Percentiles rank a stretch among this genome's conserved stretches.
phyloP scores from a whole-genome alignment of 1,140 invertebrate genomes.

The Hermatobates lingyangjiaoensis region DNA sequence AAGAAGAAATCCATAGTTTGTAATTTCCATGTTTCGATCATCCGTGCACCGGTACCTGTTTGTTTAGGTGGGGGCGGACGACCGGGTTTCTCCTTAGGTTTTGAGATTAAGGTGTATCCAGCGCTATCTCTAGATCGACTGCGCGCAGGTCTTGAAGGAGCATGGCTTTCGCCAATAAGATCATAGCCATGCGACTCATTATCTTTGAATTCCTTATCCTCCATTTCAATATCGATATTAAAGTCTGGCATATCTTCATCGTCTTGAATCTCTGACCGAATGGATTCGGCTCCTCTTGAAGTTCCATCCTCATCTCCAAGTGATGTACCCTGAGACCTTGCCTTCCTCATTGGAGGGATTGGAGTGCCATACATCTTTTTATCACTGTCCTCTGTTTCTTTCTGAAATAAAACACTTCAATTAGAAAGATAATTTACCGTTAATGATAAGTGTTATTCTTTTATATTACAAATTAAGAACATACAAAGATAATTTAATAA shows the following conservation, averaged over 20 bases:
- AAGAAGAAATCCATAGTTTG: conserved; percentile 25
- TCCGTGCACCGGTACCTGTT: conserved; percentile 17
- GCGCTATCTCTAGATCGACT: neutral
- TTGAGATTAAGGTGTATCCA: conserved; percentile 1
- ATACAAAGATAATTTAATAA: too few species aligned
- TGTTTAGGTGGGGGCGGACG: conserved; percentile 26
- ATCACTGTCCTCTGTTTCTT: conserved; percentile 37
- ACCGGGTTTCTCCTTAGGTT: conserved; percentile 22
- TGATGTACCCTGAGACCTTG: conserved; percentile 35
- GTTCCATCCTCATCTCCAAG: conserved; percentile 41
- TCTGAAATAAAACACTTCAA: conserved; percentile 32
- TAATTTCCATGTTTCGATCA: conserved; percentile 11
- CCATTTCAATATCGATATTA: conserved; percentile 22
- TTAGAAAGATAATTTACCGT: too few species aligned
- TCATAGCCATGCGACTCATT: too few species aligned
- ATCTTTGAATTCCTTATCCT: conserved; percentile 18
- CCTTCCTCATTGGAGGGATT: conserved; percentile 26
- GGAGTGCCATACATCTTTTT: conserved; percentile 15
- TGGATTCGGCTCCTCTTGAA: conserved; percentile 46
- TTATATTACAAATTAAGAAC: too few species aligned
- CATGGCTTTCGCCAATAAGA: too few species aligned
- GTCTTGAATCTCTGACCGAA: conserved; percentile 28
- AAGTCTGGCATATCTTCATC: conserved; percentile 24
- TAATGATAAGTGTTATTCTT: too few species aligned
- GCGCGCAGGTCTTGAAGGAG: too few species aligned